Base-by-base conservation (phyloP, 1,140 invertebrate species). In the Melanaphis sacchari region DNA sequence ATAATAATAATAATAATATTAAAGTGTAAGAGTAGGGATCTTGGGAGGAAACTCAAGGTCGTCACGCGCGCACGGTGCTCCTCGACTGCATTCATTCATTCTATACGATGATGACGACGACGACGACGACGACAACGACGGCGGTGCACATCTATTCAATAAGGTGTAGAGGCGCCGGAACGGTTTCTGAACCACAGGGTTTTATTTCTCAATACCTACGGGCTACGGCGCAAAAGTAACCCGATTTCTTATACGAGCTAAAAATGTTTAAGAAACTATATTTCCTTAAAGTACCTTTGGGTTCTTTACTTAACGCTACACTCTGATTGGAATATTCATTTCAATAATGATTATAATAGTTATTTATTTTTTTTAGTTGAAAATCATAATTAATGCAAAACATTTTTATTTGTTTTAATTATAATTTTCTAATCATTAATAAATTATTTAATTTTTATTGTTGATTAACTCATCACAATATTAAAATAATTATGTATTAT, bases 21-120 rank as follows among this genome's bases (percentile, higher is more conserved):
- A 26, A 43, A 84, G 36, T 40, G 40, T 41, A 40, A 66, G 59
- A 41, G 66, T 36, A 84, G 91, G 81, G 91, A 93, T 93, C 91
- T 93, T 93, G 76, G 46, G 91, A 93, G 91, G 91, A 93, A 93
- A 84, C 43, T 38, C 91, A 93, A 93, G 91, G 91, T 59, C 91
- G 81, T 93, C 66, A 46, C 81, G 84, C 46, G 54, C 81, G 81
- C 46, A 38, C 91, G 91, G 46, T 93, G 81, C n/a, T 11, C 1
- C 36, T 11, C 31, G 31, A 6, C 88, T 38, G 41, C 54, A 40
- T 90, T 90, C 89, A 90, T 90, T 90, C 89, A 90, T 76, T 76
- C n/a, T n/a, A 90, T n/a, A 66, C 87, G 36, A 49, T 15, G 31
- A 49, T 3, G 22, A 82, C 21, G 82, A 41, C 82, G 76, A 81